These are phyloP conservation scores for Hydrotaea diabolus DNA, from an alignment of 2,888 invertebrate genomes.

Conservation along the genomic window DNA sequence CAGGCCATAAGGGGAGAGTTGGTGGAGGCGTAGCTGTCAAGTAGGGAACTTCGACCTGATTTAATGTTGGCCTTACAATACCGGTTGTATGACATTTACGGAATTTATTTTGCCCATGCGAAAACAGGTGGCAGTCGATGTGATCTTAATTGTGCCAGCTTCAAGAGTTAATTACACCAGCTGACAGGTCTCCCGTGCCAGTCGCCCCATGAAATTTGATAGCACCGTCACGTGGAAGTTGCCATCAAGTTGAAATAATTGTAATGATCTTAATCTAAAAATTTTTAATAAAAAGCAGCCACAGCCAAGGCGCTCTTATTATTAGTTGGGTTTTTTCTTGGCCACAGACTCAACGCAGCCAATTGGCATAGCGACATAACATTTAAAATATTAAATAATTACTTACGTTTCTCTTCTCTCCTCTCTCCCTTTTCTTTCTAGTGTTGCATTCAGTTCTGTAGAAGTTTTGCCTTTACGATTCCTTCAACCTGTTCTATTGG, in stretches of 20 bases:
- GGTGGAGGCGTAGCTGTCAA: not conserved
- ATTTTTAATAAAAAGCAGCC: not conserved
- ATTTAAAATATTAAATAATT: not conserved
- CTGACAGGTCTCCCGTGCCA: conserved; percentile 4
- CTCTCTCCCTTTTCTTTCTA: not conserved
- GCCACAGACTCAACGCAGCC: not conserved
- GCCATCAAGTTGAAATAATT: conserved; percentile 25
- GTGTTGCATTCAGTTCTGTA: not conserved
- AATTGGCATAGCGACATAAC: not conserved
- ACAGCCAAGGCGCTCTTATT: not conserved
- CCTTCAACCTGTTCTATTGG: conserved; percentile 25
- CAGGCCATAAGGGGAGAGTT: not conserved
- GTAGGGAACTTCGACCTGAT: too few relatives aligned
- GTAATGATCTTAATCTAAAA: conserved; percentile 34
- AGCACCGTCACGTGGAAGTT: not conserved
- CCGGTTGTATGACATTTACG: too few relatives aligned
- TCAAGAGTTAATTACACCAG: conserved; percentile 47
- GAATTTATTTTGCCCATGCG: not conserved
- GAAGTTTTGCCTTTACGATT: not conserved
- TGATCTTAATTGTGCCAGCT: not conserved
- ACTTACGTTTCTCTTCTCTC: not conserved
- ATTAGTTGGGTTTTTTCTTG: conserved; percentile 49
- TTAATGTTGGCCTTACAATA: too few relatives aligned
- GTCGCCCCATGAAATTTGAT: conserved; percentile 3
- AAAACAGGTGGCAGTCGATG: not conserved